phyloP scores from a whole-genome alignment of 2,888 invertebrate genomes.

The Chironomus tentans region DNA sequence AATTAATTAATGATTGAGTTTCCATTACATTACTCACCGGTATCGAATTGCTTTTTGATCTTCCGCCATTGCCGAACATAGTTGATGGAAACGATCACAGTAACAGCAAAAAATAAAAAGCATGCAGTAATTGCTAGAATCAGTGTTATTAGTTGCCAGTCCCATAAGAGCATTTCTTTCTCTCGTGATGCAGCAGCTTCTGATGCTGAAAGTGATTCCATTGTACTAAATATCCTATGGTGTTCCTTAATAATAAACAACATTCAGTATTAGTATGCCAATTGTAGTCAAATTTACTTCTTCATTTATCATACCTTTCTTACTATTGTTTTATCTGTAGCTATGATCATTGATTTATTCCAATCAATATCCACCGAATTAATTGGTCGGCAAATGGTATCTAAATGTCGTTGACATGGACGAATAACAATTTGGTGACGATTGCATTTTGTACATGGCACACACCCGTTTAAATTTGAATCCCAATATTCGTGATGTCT shows the following conservation, averaged over 20 bases:
- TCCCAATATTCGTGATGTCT: conserved; percentile 63
- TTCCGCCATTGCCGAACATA: conserved; percentile 72
- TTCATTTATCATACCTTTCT: too few relatives aligned
- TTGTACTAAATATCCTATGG: conserved; percentile 30
- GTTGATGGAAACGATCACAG: conserved; percentile 64
- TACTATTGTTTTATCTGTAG: conserved; percentile 33
- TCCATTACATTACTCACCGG: too few relatives aligned
- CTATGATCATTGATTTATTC: conserved; percentile 44
- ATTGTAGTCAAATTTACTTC: too few relatives aligned
- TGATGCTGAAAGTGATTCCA: conserved; percentile 47
- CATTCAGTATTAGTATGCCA: too few relatives aligned
- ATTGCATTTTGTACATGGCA: conserved; percentile 63
- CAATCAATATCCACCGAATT: conserved; percentile 56
- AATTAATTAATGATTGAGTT: too few relatives aligned
- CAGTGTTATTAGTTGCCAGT: conserved; percentile 64
- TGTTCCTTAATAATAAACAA: too few relatives aligned
- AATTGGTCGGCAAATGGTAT: conserved; percentile 64
- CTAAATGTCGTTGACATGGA: conserved; percentile 65
- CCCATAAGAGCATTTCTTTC: conserved; percentile 49
- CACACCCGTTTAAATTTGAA: conserved; percentile 52
- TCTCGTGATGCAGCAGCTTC: not conserved
- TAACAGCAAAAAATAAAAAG: conserved; percentile 68
- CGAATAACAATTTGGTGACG: conserved; percentile 53
- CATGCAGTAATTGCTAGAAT: conserved; percentile 66
- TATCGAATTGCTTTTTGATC: conserved; percentile 66